These are phyloP conservation scores for Luffia ferchaultella DNA, from an alignment of 2,888 invertebrate genomes.

Conservation along the genomic window DNA sequence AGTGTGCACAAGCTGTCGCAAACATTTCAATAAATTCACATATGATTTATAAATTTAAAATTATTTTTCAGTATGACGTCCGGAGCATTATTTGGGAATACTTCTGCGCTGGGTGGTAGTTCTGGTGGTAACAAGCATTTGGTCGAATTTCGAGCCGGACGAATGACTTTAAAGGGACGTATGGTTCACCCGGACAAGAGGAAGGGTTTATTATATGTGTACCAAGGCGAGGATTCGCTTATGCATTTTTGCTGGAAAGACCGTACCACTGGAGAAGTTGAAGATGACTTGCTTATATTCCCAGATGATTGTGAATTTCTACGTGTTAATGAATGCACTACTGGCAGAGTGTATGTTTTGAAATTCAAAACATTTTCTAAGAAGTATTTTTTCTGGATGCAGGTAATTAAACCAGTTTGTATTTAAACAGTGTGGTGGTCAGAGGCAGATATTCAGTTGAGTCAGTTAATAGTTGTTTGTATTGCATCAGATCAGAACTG, in stretches of 20 bases:
- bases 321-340: slow-evolving; percentile 92
- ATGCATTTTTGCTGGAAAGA: slow-evolving; percentile 99
- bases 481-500: background rate
- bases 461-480: background rate
- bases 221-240: slow-evolving; percentile 95
- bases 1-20: no score
- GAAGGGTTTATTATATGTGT: slow-evolving; percentile 93
- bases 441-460: background rate
- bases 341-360: slow-evolving; percentile 93
- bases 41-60: no score
- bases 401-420: slow-evolving; percentile 62
- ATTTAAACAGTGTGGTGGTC: background rate
- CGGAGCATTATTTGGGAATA: slow-evolving; percentile 78
- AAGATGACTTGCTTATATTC: slow-evolving; percentile 98
- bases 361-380: slow-evolving; percentile 95
- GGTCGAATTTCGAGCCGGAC: slow-evolving; percentile 95
- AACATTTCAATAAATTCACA: no score
- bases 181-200: slow-evolving; percentile 95
- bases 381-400: slow-evolving; percentile 98
- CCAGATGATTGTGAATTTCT: slow-evolving; percentile 99
- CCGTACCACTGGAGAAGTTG: slow-evolving; percentile 88
- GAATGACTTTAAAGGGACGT: slow-evolving; percentile 93
- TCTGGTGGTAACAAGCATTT: slow-evolving; percentile 88
- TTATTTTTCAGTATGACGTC: slow-evolving; percentile 62
- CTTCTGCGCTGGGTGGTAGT: slow-evolving; percentile 78